Evolutionary conservation across 2,888 invertebrate genomes (phyloP), one percentile per base, ranked within the genome.

Genomic region (Phyllotreta cruciferae): DNA sequence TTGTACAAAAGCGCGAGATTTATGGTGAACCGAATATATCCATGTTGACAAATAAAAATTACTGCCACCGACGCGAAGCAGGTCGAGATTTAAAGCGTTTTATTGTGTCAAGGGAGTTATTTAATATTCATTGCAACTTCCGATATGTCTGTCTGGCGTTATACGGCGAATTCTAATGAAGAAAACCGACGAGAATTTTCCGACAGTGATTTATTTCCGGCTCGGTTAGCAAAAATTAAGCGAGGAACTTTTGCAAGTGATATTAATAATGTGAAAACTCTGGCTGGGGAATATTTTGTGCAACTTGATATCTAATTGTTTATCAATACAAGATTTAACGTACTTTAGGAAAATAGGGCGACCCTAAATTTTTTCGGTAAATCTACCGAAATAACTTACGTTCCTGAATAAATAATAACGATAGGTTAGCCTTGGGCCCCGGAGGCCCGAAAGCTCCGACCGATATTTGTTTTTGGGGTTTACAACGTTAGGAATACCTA

Each of bases 21-120:
- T 64, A 68, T 68, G 44, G 52, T 62, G 56, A 61, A 56, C 58
- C 61, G 63, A 60, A 64, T 66, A 24, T 24, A 64, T 62, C 54
- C 10, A 66, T 56, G 62, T 66, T 66, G 70, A 69, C 68, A 69
- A 69, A 69, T 69, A 70, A 68, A 70, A 70, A 70, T 70, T 66
- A 69, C 69, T 63, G 5, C 57, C 42, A 50, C 24, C 57, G 45
- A 58, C 60, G 60, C 55, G 56, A 41, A 56, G 44, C 62, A 61
- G 53, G 62, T 45, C 38, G 58, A 67, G 68, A 69, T 70, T 70
- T 66, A 70, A 52, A 52, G 62, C 64, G 61, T 69, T 66, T 67
- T 69, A 63, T 60, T 60, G 60, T 50, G 56, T 35, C 34, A 39
- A 41, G 50, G 11, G 56, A 37, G 36, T 60, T 60, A 60, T 60